Evolutionary conservation across 92 coral and sea anemone genomes (phyloP).

Genomic region (Epizoanthus fatuus): DNA sequence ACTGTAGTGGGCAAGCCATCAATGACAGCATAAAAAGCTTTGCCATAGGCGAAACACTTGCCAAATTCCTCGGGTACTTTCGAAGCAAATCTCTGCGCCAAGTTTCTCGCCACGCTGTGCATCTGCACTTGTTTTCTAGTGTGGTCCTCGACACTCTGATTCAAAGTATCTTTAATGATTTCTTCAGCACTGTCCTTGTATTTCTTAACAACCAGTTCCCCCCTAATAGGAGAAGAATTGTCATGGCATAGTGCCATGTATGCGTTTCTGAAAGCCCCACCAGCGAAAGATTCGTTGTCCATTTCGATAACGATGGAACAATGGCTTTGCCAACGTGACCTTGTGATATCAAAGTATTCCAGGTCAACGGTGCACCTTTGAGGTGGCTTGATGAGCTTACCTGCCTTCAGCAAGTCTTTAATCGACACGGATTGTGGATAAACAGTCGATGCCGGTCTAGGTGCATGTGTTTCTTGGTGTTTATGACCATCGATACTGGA

Average conservation of each 20-base stretch:
- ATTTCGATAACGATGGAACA: slow-evolving; percentile 20
- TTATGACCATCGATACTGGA: background rate
- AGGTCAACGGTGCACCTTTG: too few relatives aligned
- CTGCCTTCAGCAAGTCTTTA: slow-evolving; percentile 66
- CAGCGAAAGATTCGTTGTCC: slow-evolving; percentile 40
- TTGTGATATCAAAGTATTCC: slow-evolving; percentile 2
- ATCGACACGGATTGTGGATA: slow-evolving; percentile 68
- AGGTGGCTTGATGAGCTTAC: slow-evolving; percentile 68
- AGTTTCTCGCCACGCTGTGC: slow-evolving; percentile 43
- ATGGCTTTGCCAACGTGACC: background rate
- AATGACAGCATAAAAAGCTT: slow-evolving; percentile 4
- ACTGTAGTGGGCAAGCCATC: slow-evolving; percentile 1
- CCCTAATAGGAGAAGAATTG: slow-evolving; percentile 31
- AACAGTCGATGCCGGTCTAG: slow-evolving; percentile 11
- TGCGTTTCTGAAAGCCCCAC: slow-evolving; percentile 52
- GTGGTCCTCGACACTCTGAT: slow-evolving; percentile 42
- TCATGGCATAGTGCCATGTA: slow-evolving; percentile 36
- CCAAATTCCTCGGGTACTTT: slow-evolving; percentile 45
- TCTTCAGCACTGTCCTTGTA: background rate
- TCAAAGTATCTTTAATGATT: slow-evolving; percentile 21
- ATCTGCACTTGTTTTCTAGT: slow-evolving; percentile 47
- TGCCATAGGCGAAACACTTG: slow-evolving; percentile 19
- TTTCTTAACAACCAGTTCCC: slow-evolving; percentile 37
- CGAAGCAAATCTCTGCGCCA: slow-evolving; percentile 30
- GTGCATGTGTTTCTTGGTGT: background rate